Base-by-base conservation (phyloP, 2,797 vertebrate species). In the Micrastur ruficollis region DNA sequence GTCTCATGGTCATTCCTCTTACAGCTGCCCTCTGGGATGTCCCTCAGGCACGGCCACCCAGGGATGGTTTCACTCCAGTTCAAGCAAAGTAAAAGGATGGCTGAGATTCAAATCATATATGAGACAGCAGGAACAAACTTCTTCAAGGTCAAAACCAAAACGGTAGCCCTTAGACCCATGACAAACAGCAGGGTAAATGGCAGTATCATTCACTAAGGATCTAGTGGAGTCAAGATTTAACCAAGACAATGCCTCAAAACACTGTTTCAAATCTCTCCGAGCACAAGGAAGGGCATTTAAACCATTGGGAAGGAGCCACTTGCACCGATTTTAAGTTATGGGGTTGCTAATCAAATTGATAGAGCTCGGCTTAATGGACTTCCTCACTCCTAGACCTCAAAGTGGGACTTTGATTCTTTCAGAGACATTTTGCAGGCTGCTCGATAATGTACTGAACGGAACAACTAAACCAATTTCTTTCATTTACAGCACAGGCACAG, bases 331-430 rank as follows among this genome's bases (percentile, higher is more conserved):
- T 95, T 86, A 95, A 81, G 84, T 91, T 97, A 88, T 44, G 53
- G 83, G 63, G 23, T 5, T 92, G 83, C 66, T 97, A 98, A 98
- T 97, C 75, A 93, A 95, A 98, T 98, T 97, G 89, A 49, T 71
- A 59, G 79, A 74, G 81, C 61, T 73, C n/a, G 44, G 90, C 91
- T 97, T 97, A 97, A 98, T 97, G 94, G 90, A 84, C 85, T 91
- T 95, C 65, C 87, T 92, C 47, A 86, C 86, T 97, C 89, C 89
- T 95, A 90, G 90, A 87, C 68, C 86, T 90, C 92, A 95, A 94
- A 97, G 79, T 81, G 68, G 72, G 94, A 94, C 97, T 98, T 98
- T 97, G 97, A 98, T 98, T 97, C 93, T 97, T 97, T 86, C 79
- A 86, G 82, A 96, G 95, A 98, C 87, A 96, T 92, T 97, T 91